Evolutionary conservation across 2,888 invertebrate genomes (phyloP), one percentile per base, ranked within the genome.

Genomic region (Aromia moschata): DNA sequence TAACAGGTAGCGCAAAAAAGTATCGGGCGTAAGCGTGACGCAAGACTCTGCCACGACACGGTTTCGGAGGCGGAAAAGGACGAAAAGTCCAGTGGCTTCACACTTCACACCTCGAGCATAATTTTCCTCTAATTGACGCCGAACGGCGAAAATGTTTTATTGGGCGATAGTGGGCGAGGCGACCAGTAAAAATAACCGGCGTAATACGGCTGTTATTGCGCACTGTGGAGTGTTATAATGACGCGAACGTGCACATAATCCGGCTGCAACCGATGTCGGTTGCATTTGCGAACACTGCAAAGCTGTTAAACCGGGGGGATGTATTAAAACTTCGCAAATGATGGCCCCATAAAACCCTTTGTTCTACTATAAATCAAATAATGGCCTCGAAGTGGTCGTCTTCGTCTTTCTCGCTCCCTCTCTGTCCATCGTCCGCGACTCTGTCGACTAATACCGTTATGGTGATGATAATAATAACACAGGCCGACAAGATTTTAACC

Each of bases 261-360:
- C 47, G 37, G 20, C 38, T 18, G 14, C 47, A 14, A 37, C 17
- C 18, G 38, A 47, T 46, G 49, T 56, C 45, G 44, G 55, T 51
- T 51, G 47, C 55, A 45, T 45, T 52, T 49, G 44, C 37, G 59
- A 60, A 45, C 54, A 46, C 37, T 55, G 18, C 17, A 64, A 65
- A 59, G 71, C 71, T 66, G 74, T 74, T 75, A 76, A 74, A 76
- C 72, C 69, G 17, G 43, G 31, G 41, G n/a, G 25, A 71, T 71
- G 65, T 70, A 74, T 76, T 76, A 75, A 74, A 74, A 72, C 71
- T 70, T 66, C 62, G 66, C 65, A 72, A 73, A 74, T 74, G 74
- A 74, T 74, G 71, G 74, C 67, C n/a, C 70, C 65, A 73, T 75
- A 75, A 76, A 75, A 72, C 61, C 67, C 67, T 71, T 68, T 71